Evolutionary conservation across 2,113 vertebrate genomes (phyloP).

Genomic region (Actenoides hombroni): DNA sequence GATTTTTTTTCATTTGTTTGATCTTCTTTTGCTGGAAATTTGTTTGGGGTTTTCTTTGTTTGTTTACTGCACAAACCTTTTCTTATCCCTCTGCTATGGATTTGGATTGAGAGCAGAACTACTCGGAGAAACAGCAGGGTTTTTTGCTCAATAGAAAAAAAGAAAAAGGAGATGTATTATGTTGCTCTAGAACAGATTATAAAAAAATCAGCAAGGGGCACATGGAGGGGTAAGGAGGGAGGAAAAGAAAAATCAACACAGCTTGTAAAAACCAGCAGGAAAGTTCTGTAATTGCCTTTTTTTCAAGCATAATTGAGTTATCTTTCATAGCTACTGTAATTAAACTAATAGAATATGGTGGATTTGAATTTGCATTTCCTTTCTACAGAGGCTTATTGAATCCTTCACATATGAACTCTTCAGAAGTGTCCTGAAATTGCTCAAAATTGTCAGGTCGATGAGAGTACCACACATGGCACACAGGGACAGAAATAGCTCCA

Average conservation of each 20-base stretch:
- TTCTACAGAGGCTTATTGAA: slow-evolving; percentile 6
- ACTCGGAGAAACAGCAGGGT: neutral
- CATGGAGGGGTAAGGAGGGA: neutral
- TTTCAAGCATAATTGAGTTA: slow-evolving; percentile 41
- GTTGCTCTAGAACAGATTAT: neutral
- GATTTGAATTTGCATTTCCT: slow-evolving; percentile 40
- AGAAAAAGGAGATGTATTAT: neutral
- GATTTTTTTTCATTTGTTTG: neutral
- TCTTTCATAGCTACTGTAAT: slow-evolving; percentile 59
- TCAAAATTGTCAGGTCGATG: neutral
- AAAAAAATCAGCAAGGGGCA: slow-evolving; percentile 46
- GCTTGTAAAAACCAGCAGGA: slow-evolving; percentile 55
- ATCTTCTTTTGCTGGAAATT: neutral
- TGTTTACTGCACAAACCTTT: neutral
- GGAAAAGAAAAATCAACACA: slow-evolving; percentile 47
- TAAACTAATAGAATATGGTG: slow-evolving; percentile 26
- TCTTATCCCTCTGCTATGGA: neutral
- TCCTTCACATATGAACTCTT: neutral
- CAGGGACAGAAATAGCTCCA: neutral
- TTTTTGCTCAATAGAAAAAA: neutral
- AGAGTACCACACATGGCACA: neutral
- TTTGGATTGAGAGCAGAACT: neutral
- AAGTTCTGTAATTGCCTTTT: slow-evolving; percentile 48
- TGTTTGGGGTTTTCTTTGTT: neutral
- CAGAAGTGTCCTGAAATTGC: neutral